A percentile compares a stretch with the other conserved stretches of the same genome.
Conservation (phyloP, 2,113 vertebrate genomes). For the Aegypius monachus region DNA sequence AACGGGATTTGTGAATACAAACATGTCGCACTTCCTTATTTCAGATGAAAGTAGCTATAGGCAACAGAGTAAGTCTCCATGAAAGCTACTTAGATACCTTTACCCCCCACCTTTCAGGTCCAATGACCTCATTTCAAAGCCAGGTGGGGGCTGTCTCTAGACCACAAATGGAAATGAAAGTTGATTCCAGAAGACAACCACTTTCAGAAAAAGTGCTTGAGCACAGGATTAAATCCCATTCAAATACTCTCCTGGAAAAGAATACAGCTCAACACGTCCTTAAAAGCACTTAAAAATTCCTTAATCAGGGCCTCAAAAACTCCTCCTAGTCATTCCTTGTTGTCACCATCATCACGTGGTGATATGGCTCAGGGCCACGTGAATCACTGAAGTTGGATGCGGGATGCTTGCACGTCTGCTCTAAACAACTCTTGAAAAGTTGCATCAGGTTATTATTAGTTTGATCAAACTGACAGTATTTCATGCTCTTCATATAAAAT, state of each 20-base stretch:
- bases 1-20: slow-evolving; percentile 46
- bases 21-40: slow-evolving; percentile 62
- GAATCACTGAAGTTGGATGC: neutral
- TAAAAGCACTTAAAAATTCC: slow-evolving; percentile 38
- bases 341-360: neutral
- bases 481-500: neutral
- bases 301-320: neutral
- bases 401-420: neutral
- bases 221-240: slow-evolving; percentile 41
- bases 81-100: slow-evolving; percentile 54
- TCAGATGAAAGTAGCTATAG: slow-evolving; percentile 54
- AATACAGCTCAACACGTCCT: neutral
- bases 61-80: slow-evolving; percentile 25
- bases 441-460: neutral
- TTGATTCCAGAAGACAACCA: slow-evolving; percentile 39
- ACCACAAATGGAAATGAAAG: slow-evolving; percentile 27
- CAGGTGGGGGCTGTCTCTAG: slow-evolving; percentile 43
- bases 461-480: neutral
- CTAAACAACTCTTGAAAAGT: neutral
- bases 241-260: slow-evolving; percentile 11
- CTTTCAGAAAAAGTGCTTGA: slow-evolving; percentile 43
- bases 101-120: slow-evolving; percentile 45
- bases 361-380: neutral
- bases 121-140: slow-evolving; percentile 49
- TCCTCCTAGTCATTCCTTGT: neutral